Evolutionary conservation across 2,113 vertebrate species (phyloP).

Genomic region (Recurvirostra avosetta): DNA sequence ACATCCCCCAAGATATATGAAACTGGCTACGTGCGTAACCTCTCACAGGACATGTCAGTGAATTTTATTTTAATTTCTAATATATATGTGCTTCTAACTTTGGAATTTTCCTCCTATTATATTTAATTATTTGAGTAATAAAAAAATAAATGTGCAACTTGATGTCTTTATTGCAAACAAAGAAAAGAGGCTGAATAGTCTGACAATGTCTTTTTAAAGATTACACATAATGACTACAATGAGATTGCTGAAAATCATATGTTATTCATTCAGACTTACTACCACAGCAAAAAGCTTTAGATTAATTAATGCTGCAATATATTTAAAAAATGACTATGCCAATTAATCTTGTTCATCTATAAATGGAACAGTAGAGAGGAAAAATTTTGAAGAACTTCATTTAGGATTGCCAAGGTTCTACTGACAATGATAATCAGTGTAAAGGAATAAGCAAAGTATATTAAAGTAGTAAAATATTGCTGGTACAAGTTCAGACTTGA

Average conservation of each 20-base stretch:
- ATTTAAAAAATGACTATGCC: constrained; percentile 30
- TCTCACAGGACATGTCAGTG: not conserved
- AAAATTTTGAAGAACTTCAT: not conserved
- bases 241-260: constrained; percentile 6
- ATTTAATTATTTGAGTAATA: not conserved
- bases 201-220: not conserved
- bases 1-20: not conserved
- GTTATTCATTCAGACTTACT: constrained; percentile 42
- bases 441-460: not conserved
- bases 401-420: not conserved
- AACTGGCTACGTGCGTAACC: not conserved
- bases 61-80: not conserved
- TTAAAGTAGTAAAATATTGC: not conserved
- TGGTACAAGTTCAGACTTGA: not conserved
- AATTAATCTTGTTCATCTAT: constrained; percentile 18
- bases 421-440: not conserved
- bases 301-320: constrained; percentile 48
- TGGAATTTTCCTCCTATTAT: not conserved
- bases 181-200: not conserved
- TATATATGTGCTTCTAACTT: not conserved
- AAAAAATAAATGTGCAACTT: not conserved
- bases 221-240: not conserved
- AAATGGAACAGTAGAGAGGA: not conserved
- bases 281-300: constrained; percentile 24
- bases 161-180: not conserved